Base-by-base conservation (phyloP, 2,113 vertebrate species). In the Heterotis niloticus region DNA sequence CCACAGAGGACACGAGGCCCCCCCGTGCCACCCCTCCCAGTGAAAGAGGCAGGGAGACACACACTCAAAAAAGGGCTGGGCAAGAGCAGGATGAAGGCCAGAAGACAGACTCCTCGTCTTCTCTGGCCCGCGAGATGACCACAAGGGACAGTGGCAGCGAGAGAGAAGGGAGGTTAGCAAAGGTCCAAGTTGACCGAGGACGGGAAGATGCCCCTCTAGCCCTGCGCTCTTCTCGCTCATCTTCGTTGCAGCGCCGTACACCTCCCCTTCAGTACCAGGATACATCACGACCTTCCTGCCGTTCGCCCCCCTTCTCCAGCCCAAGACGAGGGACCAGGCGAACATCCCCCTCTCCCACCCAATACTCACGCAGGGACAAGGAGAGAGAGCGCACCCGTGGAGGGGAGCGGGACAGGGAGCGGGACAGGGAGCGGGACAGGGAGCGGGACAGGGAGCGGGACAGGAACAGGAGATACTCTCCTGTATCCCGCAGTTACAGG, bases 261-360 rank as follows among this genome's bases (percentile, higher is more conserved):
- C 92, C 92, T 28, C 92, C 92, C 2, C 87, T 87, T 51, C 90
- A 91, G 74, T 92, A 93, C 28, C 88, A 90, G 81, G 89, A 90
- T 52, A 86, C 84, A 12, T 78, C 79, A 0, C 0, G 64, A 12
- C 24, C 34, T 10, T 56, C 20, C 24, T 51, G 72, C 18, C 29
- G 65, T 11, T 20, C 64, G 24, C 62, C 81, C 14, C 78, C 85
- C 16, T 83, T 82, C 13, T 79, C 65, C 60, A 86, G 83, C 52
- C 81, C 81, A 0, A 79, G 82, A 10, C 69, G 84, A 20, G 73
- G 59, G 24, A 82, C 5, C 0, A 64, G 88, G 70, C 89, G 88
- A 80, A 18, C 10, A 52, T 69, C 80, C 14, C 76, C 85, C 59
- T 65, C 60, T 71, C 20, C 28, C 73, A 1, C 2, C 84, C 77